Percentiles rank a stretch among this genome's conserved stretches.
These are phyloP conservation scores for Polydrusus pterygomalis DNA, from an alignment of 2,888 invertebrate species.

Conservation along the genomic window DNA sequence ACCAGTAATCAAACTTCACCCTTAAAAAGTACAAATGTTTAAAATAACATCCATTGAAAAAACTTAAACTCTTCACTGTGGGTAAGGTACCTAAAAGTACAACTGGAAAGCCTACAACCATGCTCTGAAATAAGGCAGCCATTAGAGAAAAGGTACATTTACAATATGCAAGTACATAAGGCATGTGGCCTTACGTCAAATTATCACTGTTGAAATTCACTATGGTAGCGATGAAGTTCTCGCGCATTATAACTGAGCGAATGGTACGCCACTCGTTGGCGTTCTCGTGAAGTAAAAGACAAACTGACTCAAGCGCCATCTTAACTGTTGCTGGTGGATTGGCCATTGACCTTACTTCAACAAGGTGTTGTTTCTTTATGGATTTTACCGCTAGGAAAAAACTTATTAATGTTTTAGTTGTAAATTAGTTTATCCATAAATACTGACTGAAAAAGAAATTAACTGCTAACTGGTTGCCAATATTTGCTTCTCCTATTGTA, in stretches of 20 bases:
- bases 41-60: neutral
- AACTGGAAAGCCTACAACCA: slow-evolving; percentile 42
- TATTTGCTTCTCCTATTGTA: too few relatives aligned
- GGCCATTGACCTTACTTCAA: slow-evolving; percentile 95
- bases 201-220: slow-evolving; percentile 95
- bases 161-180: slow-evolving; percentile 37
- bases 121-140: slow-evolving; percentile 37
- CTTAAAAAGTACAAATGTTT: neutral
- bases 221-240: slow-evolving; percentile 95
- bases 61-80: slow-evolving; percentile 17
- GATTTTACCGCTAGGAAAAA: slow-evolving; percentile 86
- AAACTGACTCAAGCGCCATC: slow-evolving; percentile 95
- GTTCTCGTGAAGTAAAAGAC: slow-evolving; percentile 92
- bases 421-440: neutral
- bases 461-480: too few relatives aligned
- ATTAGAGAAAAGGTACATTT: slow-evolving; percentile 22
- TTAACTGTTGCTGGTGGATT: slow-evolving; percentile 95
- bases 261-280: slow-evolving; percentile 96
- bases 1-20: neutral
- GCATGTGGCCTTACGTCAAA: slow-evolving; percentile 85
- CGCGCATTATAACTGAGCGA: slow-evolving; percentile 92
- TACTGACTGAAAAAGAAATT: neutral
- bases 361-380: slow-evolving; percentile 96
- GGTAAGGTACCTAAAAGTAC: slow-evolving; percentile 30
- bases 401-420: slow-evolving; percentile 15